These are phyloP conservation scores for Ennomos fuscantarius DNA, from an alignment of 2,888 invertebrate species.

Conservation along the genomic window DNA sequence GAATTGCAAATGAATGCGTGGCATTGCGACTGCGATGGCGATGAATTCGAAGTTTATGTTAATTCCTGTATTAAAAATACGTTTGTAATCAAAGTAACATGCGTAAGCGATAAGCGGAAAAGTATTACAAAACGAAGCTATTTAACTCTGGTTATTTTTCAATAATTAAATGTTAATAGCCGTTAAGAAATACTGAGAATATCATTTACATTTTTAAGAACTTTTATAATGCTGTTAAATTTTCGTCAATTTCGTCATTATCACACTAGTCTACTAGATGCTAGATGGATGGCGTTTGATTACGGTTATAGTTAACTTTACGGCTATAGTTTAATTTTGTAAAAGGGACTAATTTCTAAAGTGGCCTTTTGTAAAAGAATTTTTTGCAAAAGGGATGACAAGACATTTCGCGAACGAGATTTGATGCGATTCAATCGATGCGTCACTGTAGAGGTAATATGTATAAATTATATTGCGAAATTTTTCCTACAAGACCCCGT, in stretches of 20 bases:
- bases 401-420: too few relatives aligned
- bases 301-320: too few relatives aligned
- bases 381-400: too few relatives aligned
- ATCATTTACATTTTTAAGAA: neutral
- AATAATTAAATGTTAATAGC: slow-evolving; percentile 11
- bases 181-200: slow-evolving; percentile 8
- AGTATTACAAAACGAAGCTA: slow-evolving; percentile 10
- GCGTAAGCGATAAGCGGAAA: slow-evolving; percentile 15
- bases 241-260: too few relatives aligned
- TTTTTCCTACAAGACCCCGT: too few relatives aligned
- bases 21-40: slow-evolving; percentile 12
- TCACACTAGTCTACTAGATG: too few relatives aligned
- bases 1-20: slow-evolving; percentile 26
- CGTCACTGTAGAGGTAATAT: neutral
- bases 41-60: slow-evolving; percentile 19
- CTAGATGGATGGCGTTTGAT: too few relatives aligned
- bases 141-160: slow-evolving; percentile 17
- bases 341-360: too few relatives aligned
- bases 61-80: slow-evolving; percentile 23
- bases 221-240: too few relatives aligned
- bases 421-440: neutral
- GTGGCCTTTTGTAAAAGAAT: too few relatives aligned
- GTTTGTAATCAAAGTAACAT: slow-evolving; percentile 17
- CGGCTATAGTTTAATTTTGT: too few relatives aligned
- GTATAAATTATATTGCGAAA: neutral